Base-by-base conservation (phyloP, 2,888 invertebrate genomes). In the Mycalesis mineus region DNA sequence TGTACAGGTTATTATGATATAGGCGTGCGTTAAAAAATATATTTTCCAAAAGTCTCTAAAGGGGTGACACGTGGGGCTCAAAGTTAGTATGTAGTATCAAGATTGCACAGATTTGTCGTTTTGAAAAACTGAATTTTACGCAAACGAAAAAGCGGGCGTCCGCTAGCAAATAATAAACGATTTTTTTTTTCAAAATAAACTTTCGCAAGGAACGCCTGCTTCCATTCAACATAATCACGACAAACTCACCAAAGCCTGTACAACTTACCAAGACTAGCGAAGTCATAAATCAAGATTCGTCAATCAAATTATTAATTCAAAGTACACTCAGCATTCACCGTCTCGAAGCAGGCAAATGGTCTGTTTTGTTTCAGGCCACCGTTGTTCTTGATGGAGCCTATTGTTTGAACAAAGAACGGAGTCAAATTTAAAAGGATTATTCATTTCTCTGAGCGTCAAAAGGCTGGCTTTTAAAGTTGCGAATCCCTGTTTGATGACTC, bases 311-410 rank as follows among this genome's bases (percentile, higher is more conserved):
- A 52, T 64, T 67, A 67, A 68, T 68, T 67, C 59, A 57, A 63
- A 53, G 64, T 58, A 63, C 65, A 64, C 60, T 64, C 60, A 62
- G 13, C 28, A 28, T 66, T 63, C 69, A 70, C 68, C 65, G 61
- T 52, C 58, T 61, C 63, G 58, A 63, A 65, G 62, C 58, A 50
- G 64, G 62, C 72, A 80, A 81, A 82, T 79, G 78, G 78, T 74
- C 77, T 86, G 80, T 85, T 86, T 88, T 84, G 83, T 86, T 83
- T 83, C 75, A 84, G 75, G 72, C 78, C 81, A 76, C 82, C 82
- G 81, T 84, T 84, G 82, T 78, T 82, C 82, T 77, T 83, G 83
- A 85, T 83, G 80, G 81, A 80, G 75, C 74, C 86, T 75, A 84
- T 88, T 88, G 88, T 88, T 79, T 64, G 68, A 61, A 66, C 62